Base-by-base conservation (phyloP, 1,140 invertebrate genomes). In the Manduca sexta region DNA sequence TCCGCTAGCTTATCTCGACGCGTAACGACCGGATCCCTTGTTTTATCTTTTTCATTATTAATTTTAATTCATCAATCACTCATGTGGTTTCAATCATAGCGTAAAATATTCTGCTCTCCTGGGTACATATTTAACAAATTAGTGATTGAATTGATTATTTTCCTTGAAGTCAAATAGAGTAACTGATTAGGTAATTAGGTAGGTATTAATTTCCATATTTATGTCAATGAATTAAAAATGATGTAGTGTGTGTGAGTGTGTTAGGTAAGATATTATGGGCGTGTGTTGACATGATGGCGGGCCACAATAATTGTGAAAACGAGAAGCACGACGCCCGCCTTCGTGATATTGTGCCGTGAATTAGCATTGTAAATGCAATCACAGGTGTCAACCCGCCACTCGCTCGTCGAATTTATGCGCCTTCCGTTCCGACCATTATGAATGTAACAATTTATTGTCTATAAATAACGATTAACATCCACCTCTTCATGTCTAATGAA, bases 351-450 rank as follows among this genome's bases (percentile, higher is more conserved):
- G 69, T 65, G 67, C 64, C 64, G 62, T 70, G 75, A 79, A 84
- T 84, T 82, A 84, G 81, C 79, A 84, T 80, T 84, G 79, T 81
- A 84, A 81, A 84, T 84, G 81, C 79, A 83, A 84, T 84, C 81
- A 84, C 81, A 84, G 81, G 72, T 84, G 77, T 84, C 79, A 79
- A 65, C 49, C 69, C 64, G 71, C 63, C 74, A 76, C 69, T 74
- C 64, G 77, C 66, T 70, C 68, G 64, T 72, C 69, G 67, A 79
- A 81, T 84, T 83, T 84, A 83, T 82, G 77, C 72, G 69, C 74
- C 75, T 82, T 80, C 72, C 70, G 70, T 71, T 64, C 57, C 61
- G 52, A 61, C 56, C 64, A 64, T 55, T 60, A 62, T 69, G 62
- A 75, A 78, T 69, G 70, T 60, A 68, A 74, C 68, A 78, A 76